These are phyloP conservation scores for Pedetes capensis DNA, from an alignment of 2,113 vertebrate species.

Conservation along the genomic window DNA sequence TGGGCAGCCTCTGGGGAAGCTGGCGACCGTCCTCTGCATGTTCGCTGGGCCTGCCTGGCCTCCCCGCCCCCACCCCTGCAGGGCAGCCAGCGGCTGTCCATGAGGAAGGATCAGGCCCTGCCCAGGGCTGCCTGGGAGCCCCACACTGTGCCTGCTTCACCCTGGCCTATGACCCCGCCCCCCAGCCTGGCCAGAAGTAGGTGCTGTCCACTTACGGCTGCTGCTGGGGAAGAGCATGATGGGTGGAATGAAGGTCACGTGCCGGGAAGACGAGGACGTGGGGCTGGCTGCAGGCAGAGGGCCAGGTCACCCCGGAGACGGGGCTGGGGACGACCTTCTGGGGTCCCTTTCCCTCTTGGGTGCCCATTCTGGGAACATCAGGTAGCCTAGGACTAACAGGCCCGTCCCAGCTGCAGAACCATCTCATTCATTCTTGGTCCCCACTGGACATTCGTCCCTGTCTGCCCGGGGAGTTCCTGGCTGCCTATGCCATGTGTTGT, in stretches of 20 bases:
- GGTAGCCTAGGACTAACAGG: not conserved
- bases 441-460: rapidly evolving
- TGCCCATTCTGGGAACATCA: not conserved
- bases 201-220: constrained; percentile 13
- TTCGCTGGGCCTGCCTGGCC: rapidly evolving
- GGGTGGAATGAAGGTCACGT: not conserved
- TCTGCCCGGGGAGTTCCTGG: rapidly evolving
- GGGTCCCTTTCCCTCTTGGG: not conserved
- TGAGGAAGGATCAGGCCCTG: rapidly evolving
- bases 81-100: not conserved
- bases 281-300: not conserved
- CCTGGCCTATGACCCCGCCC: not conserved
- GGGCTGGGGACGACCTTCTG: rapidly evolving
- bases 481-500: too few relatives aligned
- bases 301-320: rapidly evolving
- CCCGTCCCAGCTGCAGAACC: not conserved
- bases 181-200: not conserved
- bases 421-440: not conserved
- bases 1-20: too few relatives aligned
- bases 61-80: not conserved
- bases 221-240: not conserved
- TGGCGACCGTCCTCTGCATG: too few relatives aligned
- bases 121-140: not conserved
- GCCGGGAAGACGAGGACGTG: rapidly evolving
- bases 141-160: not conserved